phyloP scores from a whole-genome alignment of 2,888 invertebrate genomes.

The Pecten maximus region DNA sequence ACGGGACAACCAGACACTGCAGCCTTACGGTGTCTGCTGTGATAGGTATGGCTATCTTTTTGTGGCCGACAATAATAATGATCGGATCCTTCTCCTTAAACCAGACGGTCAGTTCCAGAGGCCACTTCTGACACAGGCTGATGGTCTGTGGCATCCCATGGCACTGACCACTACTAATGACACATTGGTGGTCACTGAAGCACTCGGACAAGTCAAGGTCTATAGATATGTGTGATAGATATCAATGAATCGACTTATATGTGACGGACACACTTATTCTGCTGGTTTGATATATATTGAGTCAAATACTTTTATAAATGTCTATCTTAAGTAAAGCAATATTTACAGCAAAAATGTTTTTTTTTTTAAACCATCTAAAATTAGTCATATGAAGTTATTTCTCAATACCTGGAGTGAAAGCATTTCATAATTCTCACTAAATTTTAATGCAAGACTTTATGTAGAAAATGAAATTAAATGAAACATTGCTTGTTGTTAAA shows the following conservation, averaged over 20 bases:
- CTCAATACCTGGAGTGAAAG: too few species aligned
- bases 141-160: conserved; percentile 78
- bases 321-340: not conserved
- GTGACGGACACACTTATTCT: not conserved
- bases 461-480: too few species aligned
- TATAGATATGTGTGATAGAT: conserved; percentile 70
- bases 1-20: conserved; percentile 70
- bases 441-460: too few species aligned
- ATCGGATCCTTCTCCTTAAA: conserved; percentile 74
- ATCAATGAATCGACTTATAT: not conserved
- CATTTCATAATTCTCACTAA: too few species aligned
- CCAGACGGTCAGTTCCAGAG: conserved; percentile 75
- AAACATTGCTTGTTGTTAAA: too few species aligned
- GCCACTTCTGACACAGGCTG: conserved; percentile 68
- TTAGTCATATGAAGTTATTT: too few species aligned
- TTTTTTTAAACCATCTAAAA: too few species aligned
- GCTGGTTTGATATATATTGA: not conserved
- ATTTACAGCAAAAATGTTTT: not conserved
- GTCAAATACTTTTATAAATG: not conserved
- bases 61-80: conserved; percentile 77
- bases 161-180: conserved; percentile 70
- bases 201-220: conserved; percentile 77
- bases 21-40: conserved; percentile 77
- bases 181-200: conserved; percentile 76
- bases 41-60: conserved; percentile 77